Base-by-base conservation (phyloP, 2,113 vertebrate genomes). In the Nannobrachium achirus region DNA sequence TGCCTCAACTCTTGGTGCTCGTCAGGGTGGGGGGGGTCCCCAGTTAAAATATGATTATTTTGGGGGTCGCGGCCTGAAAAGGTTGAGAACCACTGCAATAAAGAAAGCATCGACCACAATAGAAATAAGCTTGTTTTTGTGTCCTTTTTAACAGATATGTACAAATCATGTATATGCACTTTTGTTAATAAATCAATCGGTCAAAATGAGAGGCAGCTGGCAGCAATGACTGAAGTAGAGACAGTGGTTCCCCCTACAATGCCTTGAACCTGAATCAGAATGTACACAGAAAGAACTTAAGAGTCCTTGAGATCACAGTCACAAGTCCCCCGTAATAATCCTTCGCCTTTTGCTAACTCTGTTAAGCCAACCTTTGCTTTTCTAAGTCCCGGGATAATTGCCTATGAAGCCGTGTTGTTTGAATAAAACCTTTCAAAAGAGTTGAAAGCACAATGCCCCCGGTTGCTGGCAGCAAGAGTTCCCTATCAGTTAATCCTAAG, bases 311-410 rank as follows among this genome's bases (percentile, higher is more conserved):
- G 45, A 73, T 73, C 53, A 67, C 56, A 63, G 19, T 51, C 41
- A 41, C 13, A 71, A 71, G 72, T 73, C 69, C 78, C 65, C 55
- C 65, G n/a, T n/a, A 73, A 46, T 80, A 42, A 75, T 78, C 61
- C 42, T 77, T 61, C 53, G 75, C 49, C 59, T 79, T 68, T 67
- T 20, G 55, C 71, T 64, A 76, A 68, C 82, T 71, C 62, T 56
- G 45, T 74, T 53, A 75, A 48, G 56, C 8, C 56, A 67, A 71
- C 64, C 71, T 78, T 74, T 62, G 41, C 78, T 71, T 84, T 85
- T 53, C 58, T 40, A 63, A 68, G 56, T 53, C 61, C 61, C 13
- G 18, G 56, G 55, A 66, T 79, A 76, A 83, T 84, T 70, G 76
- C 71, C 62, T 66, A 7, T 66, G 50, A 82, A 80, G 49, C 61